These are phyloP conservation scores for Tragelaphus imberbis DNA, from an alignment of 2,113 vertebrate genomes.

Conservation along the genomic window DNA sequence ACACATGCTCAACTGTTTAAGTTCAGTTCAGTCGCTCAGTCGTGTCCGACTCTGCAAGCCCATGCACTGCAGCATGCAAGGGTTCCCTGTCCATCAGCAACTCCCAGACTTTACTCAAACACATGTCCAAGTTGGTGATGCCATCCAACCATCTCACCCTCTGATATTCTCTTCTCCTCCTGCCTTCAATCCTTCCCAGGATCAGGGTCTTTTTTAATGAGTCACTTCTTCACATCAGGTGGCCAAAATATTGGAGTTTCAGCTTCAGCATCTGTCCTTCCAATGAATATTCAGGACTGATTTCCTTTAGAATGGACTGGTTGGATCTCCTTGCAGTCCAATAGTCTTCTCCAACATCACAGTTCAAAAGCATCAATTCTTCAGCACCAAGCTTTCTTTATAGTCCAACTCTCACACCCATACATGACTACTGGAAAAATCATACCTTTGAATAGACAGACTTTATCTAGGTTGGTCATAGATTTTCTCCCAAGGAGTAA, in stretches of 20 bases:
- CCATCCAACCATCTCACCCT: background rate
- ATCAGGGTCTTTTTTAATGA: background rate
- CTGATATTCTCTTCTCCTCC: background rate
- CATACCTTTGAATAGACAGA: background rate
- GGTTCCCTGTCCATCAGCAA: background rate
- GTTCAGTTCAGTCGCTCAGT: background rate
- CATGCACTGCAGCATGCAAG: background rate
- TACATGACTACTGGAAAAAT: background rate
- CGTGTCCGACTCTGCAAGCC: fast-evolving
- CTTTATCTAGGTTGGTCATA: background rate
- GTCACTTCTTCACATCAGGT: background rate
- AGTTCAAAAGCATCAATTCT: background rate
- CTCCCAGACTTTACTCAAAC: background rate
- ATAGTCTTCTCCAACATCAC: background rate
- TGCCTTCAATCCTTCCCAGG: background rate
- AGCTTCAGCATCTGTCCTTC: background rate
- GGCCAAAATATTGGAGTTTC: background rate
- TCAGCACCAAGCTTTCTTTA: background rate
- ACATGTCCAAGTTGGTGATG: background rate
- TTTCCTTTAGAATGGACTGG: background rate
- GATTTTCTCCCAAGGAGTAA: background rate
- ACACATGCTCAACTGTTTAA: background rate
- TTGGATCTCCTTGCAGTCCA: background rate
- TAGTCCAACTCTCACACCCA: background rate
- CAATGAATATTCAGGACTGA: background rate